Base-by-base conservation (phyloP, 2,888 invertebrate species). In the Macropis europaea region DNA sequence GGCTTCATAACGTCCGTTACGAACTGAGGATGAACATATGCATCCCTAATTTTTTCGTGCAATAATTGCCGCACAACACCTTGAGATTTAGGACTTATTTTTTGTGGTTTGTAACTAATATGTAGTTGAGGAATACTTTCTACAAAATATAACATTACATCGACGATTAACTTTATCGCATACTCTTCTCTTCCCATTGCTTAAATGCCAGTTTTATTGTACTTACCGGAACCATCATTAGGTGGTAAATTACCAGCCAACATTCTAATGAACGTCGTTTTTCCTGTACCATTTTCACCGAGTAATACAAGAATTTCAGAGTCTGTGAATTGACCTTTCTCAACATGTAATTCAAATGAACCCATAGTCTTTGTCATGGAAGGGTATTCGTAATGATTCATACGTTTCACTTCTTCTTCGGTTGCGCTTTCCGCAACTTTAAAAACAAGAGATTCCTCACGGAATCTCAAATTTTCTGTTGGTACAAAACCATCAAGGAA, bases 81-180 rank as follows among this genome's bases (percentile, higher is more conserved):
- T 88, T 97, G 96, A 62, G 97, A 97, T 91, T 98, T 99, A 2
- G 99, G 99, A 80, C 98, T 98, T 90, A 99, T 99, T 91, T 99
- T 99, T 92, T 99, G 99, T 43, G 99, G 99, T 91, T 99, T 99
- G 93, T 99, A 99, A 90, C 99, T 99, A 89, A 99, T 98, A 90
- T 99, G 97, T 77, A 99, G 91, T 84, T 96, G 95, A 0, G 99
- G 99, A 71, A 97, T 92, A 77, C 94, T 94, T 40, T 93, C 95
- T 90, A 90, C 11, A 45, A 60, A 26, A 17, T 0, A 28, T 17
- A 19, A 19, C 34, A 52, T 53, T 28, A 38, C n/a, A 11, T 24
- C 22, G 13, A 30, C 40, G 4, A 17, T 42, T 9, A 38, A 38
- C 5, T 19, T 7, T 34, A 2, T 7, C 4, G 5, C 56, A 24